Base-by-base conservation (phyloP, 2,113 vertebrate genomes). In the Aegithalos caudatus region DNA sequence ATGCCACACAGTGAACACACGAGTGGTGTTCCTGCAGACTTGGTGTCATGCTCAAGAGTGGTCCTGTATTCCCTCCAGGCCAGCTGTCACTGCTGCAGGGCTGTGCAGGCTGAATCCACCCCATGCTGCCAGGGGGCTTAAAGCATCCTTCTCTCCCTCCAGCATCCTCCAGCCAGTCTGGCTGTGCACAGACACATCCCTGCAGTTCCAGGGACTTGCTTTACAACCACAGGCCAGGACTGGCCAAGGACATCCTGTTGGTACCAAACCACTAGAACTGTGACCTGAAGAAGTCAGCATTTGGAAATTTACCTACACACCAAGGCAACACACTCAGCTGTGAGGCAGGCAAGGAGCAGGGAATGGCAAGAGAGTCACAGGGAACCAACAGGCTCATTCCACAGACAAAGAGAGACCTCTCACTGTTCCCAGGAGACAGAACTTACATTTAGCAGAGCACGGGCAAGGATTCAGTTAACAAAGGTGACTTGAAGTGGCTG, bases 351-450 rank as follows among this genome's bases (percentile, higher is more conserved):
- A 79, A 28, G 13, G 28, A 17, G 11, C 24, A 62, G 28, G 19
- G 57, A 58, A 38, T 0, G 2, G 22, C 1, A 3, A 40, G 22
- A 47, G 44, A 62, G 35, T 7, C 1, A 0, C 35, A 67, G 25
- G 14, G 20, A 15, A 5, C 5, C 28, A 54, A 11, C 12, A 54
- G 8, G 5, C 23, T 71, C n/a, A 6, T 47, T 85, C 25, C 53
- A 70, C 35, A 53, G 20, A 13, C 69, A 42, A 37, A 51, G 19
- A 1, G 2, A 81, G 60, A 70, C 12, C 14, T 83, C 33, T 33
- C 50, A 3, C 20, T 69, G 37, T 62, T 65, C 48, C 33, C 51
- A 56, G 45, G 23, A 83, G 38, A 22, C 37, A 53, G 12, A 51
- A 57, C 4, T 50, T 74, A 28, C 3, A 15, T 53, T 57, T 61